Conservation (phyloP, 1,140 invertebrate genomes). For the silkworm (Bombyx mori) region DNA sequence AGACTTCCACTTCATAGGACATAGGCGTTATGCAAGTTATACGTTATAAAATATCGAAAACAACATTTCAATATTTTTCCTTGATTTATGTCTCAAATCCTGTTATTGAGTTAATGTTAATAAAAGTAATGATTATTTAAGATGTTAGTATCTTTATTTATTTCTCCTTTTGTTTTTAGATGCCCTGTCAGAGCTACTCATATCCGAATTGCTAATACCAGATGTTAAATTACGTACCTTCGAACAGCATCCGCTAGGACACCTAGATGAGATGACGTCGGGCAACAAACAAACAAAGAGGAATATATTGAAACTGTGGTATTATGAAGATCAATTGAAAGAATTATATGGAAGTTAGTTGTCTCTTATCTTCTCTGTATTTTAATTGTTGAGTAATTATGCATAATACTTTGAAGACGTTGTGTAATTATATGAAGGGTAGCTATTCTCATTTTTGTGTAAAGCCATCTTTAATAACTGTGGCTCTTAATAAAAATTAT, state of each 20-base stretch:
- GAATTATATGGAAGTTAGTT: conserved; percentile 76
- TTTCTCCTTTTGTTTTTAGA: conserved; percentile 53
- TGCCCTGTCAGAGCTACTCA: conserved; percentile 83
- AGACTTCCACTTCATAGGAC: too few species aligned
- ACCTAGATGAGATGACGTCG: conserved; percentile 66
- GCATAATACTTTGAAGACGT: too few species aligned
- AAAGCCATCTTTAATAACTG: too few species aligned
- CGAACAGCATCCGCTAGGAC: conserved; percentile 75
- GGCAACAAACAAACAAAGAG: conserved; percentile 69
- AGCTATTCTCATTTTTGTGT: too few species aligned
- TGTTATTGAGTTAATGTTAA: too few species aligned
- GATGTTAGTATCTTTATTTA: conserved; percentile 9
- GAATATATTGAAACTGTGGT: conserved; percentile 76
- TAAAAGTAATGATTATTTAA: conserved; percentile 67
- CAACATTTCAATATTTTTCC: too few species aligned
- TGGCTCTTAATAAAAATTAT: too few species aligned
- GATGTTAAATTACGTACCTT: conserved; percentile 82
- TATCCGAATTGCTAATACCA: conserved; percentile 81
- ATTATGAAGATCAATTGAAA: conserved; percentile 90
- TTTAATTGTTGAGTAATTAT: too few species aligned
- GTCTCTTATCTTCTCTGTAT: neutral
- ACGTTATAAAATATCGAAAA: too few species aligned
- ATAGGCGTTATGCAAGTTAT: too few species aligned
- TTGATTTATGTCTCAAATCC: too few species aligned
- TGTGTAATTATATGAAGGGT: too few species aligned